Evolutionary conservation across 2,797 vertebrate genomes (phyloP), one percentile per base, ranked within the genome.

Genomic region (Sebastiscus albofasciatus): DNA sequence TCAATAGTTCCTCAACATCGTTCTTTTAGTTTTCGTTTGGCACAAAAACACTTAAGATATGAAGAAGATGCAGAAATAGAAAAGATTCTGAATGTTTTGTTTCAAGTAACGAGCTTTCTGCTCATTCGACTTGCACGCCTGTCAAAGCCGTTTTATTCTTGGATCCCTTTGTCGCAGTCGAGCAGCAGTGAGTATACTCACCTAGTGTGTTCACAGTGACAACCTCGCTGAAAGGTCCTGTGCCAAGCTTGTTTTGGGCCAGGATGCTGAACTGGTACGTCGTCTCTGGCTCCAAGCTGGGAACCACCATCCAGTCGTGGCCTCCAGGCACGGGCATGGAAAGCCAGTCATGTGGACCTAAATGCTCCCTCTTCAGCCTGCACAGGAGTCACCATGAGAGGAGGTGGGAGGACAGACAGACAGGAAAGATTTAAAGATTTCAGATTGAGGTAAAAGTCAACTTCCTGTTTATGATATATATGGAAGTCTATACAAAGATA

Each of bases 211-310:
- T 94, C 76, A 97, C 96, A 94, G 97, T 96, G 95, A 99, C 92
- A 6, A 99, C 98, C 94, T 99, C 96, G 69, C 98, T 99, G 96
- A 99, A 99, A 82, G 97, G 98, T 33, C 98, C 97, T 0, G 97
- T 99, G 62, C 98, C 98, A 92, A 98, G 96, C 87, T 98, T 98
- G 95, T 99, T 99, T 91, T 98, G 97, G 81, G 98, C 97, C 87
- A 99, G 95, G 85, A 99, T 92, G 0, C 98, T 99, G 95, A 99
- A 98, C 95, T 99, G 98, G 96, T 99, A 99, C 12, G 95, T 94
- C 3, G 91, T 96, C 81, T 97, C 96, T 0, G 97, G 96, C 92
- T 97, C 97, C 84, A 99, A 94, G 78, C 97, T 96, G 52, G 96
- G 94, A 90, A 98, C 96, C 73, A 97, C 81, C 75, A 98, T 95